These are phyloP conservation scores for Microctonus hyperodae DNA, from an alignment of 2,888 invertebrate genomes.

Conservation along the genomic window DNA sequence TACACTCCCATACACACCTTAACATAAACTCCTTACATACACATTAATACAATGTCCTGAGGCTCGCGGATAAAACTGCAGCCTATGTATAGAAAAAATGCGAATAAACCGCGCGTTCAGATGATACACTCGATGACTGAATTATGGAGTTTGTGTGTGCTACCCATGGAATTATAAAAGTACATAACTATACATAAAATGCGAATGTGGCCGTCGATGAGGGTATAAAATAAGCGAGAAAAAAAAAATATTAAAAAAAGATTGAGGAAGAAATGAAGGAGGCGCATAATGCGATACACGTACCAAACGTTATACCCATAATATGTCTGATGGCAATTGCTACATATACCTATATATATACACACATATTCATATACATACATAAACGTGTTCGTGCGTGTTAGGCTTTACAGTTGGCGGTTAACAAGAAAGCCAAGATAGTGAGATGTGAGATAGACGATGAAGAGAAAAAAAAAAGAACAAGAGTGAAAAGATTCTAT, in stretches of 20 bases:
- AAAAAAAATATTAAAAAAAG: constrained; percentile 22
- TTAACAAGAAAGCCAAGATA: constrained; percentile 34
- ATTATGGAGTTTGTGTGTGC: constrained; percentile 55
- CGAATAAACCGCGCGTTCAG: too few species aligned
- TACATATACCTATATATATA: not conserved
- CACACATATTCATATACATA: not conserved
- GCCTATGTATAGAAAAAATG: too few species aligned
- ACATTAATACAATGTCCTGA: too few species aligned
- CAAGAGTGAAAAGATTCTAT: constrained; percentile 44
- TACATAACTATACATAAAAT: constrained; percentile 31
- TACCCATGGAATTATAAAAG: constrained; percentile 51
- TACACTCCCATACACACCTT: too few species aligned
- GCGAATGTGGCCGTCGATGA: too few species aligned
- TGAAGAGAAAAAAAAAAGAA: too few species aligned
- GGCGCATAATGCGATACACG: constrained; percentile 50
- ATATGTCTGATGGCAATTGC: constrained; percentile 46
- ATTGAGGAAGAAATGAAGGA: constrained; percentile 34
- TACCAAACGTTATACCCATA: constrained; percentile 35
- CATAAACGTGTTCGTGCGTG: constrained; percentile 33
- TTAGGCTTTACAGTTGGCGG: constrained; percentile 17
- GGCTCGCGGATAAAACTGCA: not conserved
- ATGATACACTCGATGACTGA: constrained; percentile 50
- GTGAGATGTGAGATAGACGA: constrained; percentile 32
- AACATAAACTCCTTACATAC: too few species aligned
- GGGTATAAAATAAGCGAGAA: constrained; percentile 12